Evolutionary conservation across 2,888 invertebrate genomes (phyloP).

Genomic region (Bombylius major): DNA sequence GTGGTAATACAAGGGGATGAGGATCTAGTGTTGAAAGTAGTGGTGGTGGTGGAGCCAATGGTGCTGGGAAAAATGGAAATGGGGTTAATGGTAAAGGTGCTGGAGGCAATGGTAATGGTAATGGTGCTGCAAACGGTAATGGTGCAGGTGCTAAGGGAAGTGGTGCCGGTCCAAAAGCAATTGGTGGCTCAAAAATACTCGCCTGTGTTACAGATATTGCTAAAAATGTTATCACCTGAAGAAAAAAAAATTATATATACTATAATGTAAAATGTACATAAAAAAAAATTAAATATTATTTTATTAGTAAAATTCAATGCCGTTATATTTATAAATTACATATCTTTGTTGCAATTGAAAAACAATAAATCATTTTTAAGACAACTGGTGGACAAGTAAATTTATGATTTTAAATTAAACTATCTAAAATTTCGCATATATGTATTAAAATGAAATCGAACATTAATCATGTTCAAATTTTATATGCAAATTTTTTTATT

Average conservation of each 20-base stretch:
- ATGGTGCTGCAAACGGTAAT: not conserved
- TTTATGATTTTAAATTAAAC: not conserved
- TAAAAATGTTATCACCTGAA: constrained; percentile 3
- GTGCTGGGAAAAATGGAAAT: constrained; percentile 3
- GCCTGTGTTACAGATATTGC: not conserved
- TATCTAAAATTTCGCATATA: not conserved
- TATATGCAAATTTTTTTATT: not conserved
- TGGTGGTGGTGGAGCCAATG: constrained; percentile 4
- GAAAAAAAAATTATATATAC: constrained; percentile 2
- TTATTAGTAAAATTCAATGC: too few relatives aligned
- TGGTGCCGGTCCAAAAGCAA: not conserved
- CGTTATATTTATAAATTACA: too few relatives aligned
- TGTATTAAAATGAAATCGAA: not conserved
- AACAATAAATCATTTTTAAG: constrained; percentile 1
- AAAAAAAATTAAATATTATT: too few relatives aligned
- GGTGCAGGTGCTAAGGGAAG: not conserved
- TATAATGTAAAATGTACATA: too few relatives aligned
- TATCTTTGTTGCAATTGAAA: too few relatives aligned
- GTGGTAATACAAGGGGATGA: not conserved
- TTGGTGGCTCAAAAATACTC: not conserved
- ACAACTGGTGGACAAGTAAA: not conserved
- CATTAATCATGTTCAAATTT: not conserved
- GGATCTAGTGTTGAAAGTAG: not conserved
- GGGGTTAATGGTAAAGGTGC: not conserved
- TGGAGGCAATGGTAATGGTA: not conserved